Base-by-base conservation (phyloP, 2,888 invertebrate species). In the Polyploca ridens region DNA sequence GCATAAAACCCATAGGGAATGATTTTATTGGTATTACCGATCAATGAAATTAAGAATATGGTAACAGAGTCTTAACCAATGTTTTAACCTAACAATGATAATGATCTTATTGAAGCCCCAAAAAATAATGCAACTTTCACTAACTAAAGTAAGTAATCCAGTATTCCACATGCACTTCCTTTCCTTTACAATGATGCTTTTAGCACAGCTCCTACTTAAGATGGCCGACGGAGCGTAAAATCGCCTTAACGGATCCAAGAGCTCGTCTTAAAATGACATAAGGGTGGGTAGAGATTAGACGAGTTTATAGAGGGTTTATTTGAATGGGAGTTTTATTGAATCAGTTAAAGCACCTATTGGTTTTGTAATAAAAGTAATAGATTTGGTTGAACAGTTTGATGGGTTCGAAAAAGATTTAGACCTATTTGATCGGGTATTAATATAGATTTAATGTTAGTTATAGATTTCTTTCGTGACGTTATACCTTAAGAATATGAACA, bases 161-260 rank as follows among this genome's bases (percentile, higher is more conserved):
- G 38, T 27, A 41, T 16, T 11, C 59, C 66, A 61, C n/a, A 41
- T 64, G 62, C 60, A 62, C 63, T 49, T 44, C 68, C 68, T 65
- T 66, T 66, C 69, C 69, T 64, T 64, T 62, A 69, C 67, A 65
- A 58, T 70, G 71, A 60, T 60, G 63, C 65, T 65, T 35, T 62
- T 68, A 63, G 66, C 65, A 68, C 16, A 62, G 58, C 65, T 65
- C 69, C 71, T 71, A 66, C 71, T 70, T 66, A 65, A 72, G 65
- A 60, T 64, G 33, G 60, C 62, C 65, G 64, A 58, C 64, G 66
- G 63, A 63, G 69, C 75, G 69, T 72, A 66, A 76, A 79, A 79
- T 78, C 77, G 67, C 69, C 75, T 81, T 76, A 76, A 59, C 57
- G 69, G 67, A 68, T 75, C 68, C 69, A 58, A 61, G 64, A 27